Base-by-base conservation (phyloP, 2,888 invertebrate species). In the Pediacus dermestoides region DNA sequence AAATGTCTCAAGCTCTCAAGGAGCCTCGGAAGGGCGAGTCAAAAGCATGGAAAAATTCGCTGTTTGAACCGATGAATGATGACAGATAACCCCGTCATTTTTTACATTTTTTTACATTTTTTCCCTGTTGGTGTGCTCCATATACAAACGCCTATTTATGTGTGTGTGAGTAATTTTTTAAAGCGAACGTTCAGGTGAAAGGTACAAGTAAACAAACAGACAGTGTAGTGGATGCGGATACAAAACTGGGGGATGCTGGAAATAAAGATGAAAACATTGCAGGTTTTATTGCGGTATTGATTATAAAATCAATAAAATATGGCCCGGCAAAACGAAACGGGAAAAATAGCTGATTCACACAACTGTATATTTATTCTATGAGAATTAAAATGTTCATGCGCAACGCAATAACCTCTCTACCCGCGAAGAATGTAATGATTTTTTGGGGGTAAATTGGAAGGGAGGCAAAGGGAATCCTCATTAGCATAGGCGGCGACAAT, bases 401-500 rank as follows among this genome's bases (percentile, higher is more conserved):
- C 58, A 53, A 51, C 52, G 53, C 52, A 50, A 50, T 77, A 78
- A 77, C 78, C 77, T 78, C 70, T 70, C 71, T 71, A 68, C 70
- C 72, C 80, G 78, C 79, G 74, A 75, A 75, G 74, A 74, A 82
- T 82, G 82, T 84, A 84, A 84, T 84, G 83, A 84, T 84, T 84
- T 84, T 84, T 84, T 83, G 83, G 82, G 81, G 81, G 81, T 80
- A 82, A 81, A 81, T 81, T 81, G 62, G 63, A 49, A 52, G 60
- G 55, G 48, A 55, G 56, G 48, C 46, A 73, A 72, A 67, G 74
- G 67, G 71, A 67, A 60, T 44, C 66, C 64, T 63, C 63, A 64
- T 64, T 63, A 63, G 61, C 64, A 60, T 62, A 60, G 63, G 63
- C 62, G 62, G 54, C 54, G 58, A 54, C 59, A 59, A 59, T 59